These are phyloP conservation scores for Rhamnusium bicolor DNA, from an alignment of 2,888 invertebrate species.

Conservation along the genomic window DNA sequence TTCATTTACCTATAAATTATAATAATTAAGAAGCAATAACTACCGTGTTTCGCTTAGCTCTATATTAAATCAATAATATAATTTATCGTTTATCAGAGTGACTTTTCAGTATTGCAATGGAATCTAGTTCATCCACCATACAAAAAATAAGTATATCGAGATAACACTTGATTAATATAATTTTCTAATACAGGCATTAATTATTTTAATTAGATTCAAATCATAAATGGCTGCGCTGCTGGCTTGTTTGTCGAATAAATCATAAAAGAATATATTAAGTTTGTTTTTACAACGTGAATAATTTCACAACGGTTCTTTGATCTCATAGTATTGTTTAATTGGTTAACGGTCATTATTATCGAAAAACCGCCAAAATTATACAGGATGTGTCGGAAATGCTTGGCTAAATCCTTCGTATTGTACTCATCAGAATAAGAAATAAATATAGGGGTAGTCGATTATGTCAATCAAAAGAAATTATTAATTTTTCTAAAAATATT, in stretches of 20 bases:
- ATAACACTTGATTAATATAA: neutral
- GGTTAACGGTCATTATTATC: neutral
- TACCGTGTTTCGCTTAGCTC: constrained; percentile 12
- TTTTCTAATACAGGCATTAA: neutral
- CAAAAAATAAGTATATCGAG: neutral
- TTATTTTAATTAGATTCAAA: constrained; percentile 17
- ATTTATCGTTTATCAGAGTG: constrained; percentile 24
- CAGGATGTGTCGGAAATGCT: too few relatives aligned
- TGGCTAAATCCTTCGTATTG: too few relatives aligned
- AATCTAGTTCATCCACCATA: neutral
- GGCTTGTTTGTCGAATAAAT: neutral
- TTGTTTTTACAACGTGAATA: constrained; percentile 1
- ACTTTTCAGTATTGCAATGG: constrained; percentile 3
- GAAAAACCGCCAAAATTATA: too few relatives aligned
- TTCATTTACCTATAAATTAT: constrained; percentile 16
- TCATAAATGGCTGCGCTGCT: constrained; percentile 1
- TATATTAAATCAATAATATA: constrained; percentile 15
- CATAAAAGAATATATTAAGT: constrained; percentile 16
- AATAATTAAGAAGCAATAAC: constrained; percentile 17
- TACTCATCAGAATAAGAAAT: too few relatives aligned
- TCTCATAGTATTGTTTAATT: constrained; percentile 14
- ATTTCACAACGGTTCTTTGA: constrained; percentile 27
- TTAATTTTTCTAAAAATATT: too few relatives aligned
- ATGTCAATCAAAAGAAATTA: too few relatives aligned
- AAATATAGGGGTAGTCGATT: too few relatives aligned